phyloP scores from a whole-genome alignment of 2,888 invertebrate species.

The Rhagonycha fulva region DNA sequence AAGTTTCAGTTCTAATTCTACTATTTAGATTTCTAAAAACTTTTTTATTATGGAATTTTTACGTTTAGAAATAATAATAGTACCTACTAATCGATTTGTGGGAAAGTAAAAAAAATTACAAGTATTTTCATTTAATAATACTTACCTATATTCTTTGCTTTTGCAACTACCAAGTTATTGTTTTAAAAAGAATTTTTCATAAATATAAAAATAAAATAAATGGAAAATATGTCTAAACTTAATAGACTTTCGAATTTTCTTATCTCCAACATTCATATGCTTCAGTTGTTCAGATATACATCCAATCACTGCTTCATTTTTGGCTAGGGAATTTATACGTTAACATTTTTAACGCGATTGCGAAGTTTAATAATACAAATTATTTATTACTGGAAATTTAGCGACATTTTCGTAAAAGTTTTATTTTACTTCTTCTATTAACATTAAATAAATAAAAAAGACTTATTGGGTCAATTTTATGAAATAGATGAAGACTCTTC shows the following conservation, averaged over 20 bases:
- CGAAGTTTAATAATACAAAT: neutral
- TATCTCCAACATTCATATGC: constrained; percentile 6
- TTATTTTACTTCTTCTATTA: no score
- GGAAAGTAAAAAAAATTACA: no score
- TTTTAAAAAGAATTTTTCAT: neutral
- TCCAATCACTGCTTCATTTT: constrained; percentile 10
- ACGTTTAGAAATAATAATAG: neutral
- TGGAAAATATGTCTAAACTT: neutral
- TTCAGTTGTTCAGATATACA: neutral
- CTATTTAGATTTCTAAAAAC: neutral
- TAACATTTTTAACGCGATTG: neutral
- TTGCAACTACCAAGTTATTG: neutral
- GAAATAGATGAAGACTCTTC: neutral
- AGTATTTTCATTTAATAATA: neutral
- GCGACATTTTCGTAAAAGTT: no score
- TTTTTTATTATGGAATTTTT: neutral
- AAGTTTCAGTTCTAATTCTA: neutral
- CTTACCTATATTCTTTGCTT: no score
- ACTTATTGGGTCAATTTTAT: neutral
- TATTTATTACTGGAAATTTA: no score
- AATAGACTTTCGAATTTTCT: constrained; percentile 4
- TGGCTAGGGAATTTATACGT: constrained; percentile 3
- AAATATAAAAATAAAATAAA: neutral
- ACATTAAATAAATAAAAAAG: neutral
- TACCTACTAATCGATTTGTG: neutral